These are phyloP conservation scores for Nothoprocta perdicaria DNA, from an alignment of 2,113 vertebrate genomes.

Conservation along the genomic window DNA sequence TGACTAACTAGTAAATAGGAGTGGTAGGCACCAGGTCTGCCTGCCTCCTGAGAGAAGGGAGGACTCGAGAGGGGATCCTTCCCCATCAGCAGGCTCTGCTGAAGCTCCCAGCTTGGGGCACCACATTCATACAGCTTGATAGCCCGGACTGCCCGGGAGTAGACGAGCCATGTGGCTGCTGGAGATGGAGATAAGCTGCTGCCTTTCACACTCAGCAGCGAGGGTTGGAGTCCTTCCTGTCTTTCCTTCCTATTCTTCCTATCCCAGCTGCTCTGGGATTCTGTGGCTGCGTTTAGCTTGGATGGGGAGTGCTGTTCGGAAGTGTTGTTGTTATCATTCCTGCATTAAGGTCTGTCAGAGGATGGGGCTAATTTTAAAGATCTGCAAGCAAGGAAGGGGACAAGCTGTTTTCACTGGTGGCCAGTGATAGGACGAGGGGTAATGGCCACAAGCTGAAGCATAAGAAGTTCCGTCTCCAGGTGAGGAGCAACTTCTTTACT, in stretches of 20 bases:
- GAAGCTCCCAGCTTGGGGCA: background rate
- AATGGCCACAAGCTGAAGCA: too few relatives aligned
- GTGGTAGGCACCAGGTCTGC: background rate
- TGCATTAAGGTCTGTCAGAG: background rate
- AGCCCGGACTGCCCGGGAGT: background rate
- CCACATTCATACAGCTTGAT: background rate
- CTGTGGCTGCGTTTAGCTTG: background rate
- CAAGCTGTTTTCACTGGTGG: too few relatives aligned
- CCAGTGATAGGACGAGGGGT: too few relatives aligned
- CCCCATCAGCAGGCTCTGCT: background rate
- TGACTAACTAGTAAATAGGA: background rate
- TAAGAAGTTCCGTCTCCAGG: too few relatives aligned
- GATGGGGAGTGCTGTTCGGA: background rate
- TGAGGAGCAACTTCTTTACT: too few relatives aligned
- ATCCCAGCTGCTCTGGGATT: background rate
- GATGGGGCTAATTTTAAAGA: constrained; percentile 13
- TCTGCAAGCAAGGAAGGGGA: constrained; percentile 45
- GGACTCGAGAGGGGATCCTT: background rate
- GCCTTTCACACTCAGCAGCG: background rate
- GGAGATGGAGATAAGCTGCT: background rate
- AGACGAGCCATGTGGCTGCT: background rate
- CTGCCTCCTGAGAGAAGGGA: background rate
- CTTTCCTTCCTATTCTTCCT: background rate
- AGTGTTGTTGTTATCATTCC: background rate
- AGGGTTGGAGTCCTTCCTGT: background rate